A percentile compares a stretch with the other conserved stretches of the same genome.
Evolutionary conservation across 2,888 invertebrate species (phyloP).

Genomic region (Limnephilus auricula): DNA sequence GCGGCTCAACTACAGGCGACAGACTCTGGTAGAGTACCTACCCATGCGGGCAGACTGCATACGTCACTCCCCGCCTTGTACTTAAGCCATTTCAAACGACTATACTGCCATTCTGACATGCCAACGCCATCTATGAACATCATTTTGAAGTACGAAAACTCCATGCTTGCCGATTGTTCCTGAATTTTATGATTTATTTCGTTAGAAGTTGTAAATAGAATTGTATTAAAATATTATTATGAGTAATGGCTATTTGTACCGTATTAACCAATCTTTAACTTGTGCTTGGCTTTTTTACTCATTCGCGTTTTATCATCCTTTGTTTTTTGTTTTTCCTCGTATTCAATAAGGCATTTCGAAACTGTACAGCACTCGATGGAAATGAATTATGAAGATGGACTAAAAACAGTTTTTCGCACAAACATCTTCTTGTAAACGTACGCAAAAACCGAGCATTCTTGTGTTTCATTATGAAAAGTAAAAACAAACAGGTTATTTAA

Average conservation of each 20-base stretch:
- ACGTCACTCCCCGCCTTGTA: background rate
- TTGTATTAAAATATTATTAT: too few relatives aligned
- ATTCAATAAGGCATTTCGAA: background rate
- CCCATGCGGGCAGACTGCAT: background rate
- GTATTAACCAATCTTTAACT: too few relatives aligned
- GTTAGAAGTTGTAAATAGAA: too few relatives aligned
- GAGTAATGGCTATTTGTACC: too few relatives aligned
- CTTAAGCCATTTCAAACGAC: background rate
- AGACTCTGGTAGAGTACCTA: background rate
- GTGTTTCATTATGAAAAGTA: background rate
- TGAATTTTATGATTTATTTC: background rate
- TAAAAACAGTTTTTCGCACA: background rate
- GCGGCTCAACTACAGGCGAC: background rate
- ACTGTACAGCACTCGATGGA: background rate
- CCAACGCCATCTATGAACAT: slow-evolving; percentile 29
- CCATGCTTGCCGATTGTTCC: too few relatives aligned
- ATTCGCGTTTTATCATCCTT: too few relatives aligned
- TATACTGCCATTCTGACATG: background rate
- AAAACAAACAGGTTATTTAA: background rate
- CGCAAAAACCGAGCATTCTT: background rate
- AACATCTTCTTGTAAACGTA: background rate
- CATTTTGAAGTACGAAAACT: background rate
- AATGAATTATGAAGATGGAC: background rate
- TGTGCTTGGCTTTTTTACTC: too few relatives aligned
- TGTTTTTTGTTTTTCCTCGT: background rate